Evolutionary conservation across 2,888 invertebrate genomes (phyloP).

Genomic region (Asteroscopus sphinx): DNA sequence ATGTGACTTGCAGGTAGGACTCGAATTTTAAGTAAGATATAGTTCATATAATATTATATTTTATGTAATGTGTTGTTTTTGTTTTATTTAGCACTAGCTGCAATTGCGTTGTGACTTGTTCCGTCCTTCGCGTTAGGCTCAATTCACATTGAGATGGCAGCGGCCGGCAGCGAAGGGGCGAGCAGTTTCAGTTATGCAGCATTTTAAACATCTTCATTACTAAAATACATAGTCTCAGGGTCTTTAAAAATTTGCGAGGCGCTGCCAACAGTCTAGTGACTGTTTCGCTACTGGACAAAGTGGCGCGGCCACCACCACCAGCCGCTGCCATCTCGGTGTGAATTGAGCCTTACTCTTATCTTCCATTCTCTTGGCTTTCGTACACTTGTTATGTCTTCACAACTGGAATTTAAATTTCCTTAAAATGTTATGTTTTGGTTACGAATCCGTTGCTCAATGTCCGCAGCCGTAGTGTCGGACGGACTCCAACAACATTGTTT

Average conservation of each 20-base stretch:
- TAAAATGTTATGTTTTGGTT: constrained; percentile 69
- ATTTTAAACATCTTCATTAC: no score
- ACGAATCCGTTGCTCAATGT: constrained; percentile 86
- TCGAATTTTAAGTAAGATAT: constrained; percentile 83
- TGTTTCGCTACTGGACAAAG: no score
- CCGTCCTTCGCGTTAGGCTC: constrained; percentile 62
- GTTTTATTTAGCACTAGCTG: constrained; percentile 71
- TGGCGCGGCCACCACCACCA: no score
- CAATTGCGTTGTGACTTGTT: constrained; percentile 67
- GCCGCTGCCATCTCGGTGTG: no score
- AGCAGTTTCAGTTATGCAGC: no score
- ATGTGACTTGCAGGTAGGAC: constrained; percentile 83
- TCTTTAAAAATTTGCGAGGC: no score
- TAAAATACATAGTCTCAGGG: no score
- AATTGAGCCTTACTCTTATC: constrained; percentile 66
- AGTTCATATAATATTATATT: constrained; percentile 62
- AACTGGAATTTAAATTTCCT: constrained; percentile 73
- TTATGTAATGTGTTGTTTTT: constrained; percentile 72
- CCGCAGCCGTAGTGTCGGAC: constrained; percentile 71
- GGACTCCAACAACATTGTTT: constrained; percentile 82
- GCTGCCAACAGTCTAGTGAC: no score
- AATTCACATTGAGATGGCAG: no score
- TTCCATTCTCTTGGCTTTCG: constrained; percentile 68
- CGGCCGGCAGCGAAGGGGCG: no score
- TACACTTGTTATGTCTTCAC: constrained; percentile 87